Percentiles rank a stretch among this genome's conserved stretches.
These are phyloP conservation scores for Micrastur ruficollis DNA, from an alignment of 2,797 vertebrate genomes.

Conservation along the genomic window DNA sequence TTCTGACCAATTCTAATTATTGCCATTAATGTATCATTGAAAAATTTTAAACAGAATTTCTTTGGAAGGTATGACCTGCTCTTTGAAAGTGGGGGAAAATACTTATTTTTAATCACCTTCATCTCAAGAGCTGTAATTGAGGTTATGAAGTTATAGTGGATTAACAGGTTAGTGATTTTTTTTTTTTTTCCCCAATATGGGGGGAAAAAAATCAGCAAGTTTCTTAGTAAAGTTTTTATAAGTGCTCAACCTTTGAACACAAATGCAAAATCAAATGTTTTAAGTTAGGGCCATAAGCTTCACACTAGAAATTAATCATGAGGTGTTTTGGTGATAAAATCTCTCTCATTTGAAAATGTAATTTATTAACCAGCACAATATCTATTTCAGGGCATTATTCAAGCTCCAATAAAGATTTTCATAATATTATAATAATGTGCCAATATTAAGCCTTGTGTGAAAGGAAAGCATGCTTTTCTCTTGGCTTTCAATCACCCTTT, in stretches of 20 bases:
- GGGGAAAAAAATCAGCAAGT: neutral
- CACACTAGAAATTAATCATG: slow-evolving; percentile 70
- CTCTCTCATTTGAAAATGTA: slow-evolving; percentile 74
- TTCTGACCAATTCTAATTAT: slow-evolving; percentile 49
- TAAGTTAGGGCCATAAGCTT: slow-evolving; percentile 61
- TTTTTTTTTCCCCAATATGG: slow-evolving; percentile 8
- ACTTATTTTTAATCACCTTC: slow-evolving; percentile 66
- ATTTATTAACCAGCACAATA: slow-evolving; percentile 68
- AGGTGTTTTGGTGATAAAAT: slow-evolving; percentile 73
- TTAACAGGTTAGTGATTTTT: slow-evolving; percentile 61
- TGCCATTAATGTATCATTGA: neutral
- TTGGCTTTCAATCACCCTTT: neutral
- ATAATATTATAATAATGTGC: slow-evolving; percentile 26
- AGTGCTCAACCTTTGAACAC: slow-evolving; percentile 65
- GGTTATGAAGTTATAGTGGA: slow-evolving; percentile 64
- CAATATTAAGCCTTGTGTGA: neutral
- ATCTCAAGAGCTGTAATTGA: slow-evolving; percentile 72
- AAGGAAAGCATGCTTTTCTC: neutral
- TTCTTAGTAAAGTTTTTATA: slow-evolving; percentile 46
- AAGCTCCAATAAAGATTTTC: slow-evolving; percentile 60
- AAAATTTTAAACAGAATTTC: slow-evolving; percentile 21
- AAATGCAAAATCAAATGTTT: slow-evolving; percentile 56
- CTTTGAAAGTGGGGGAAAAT: slow-evolving; percentile 35
- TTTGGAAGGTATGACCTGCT: slow-evolving; percentile 46
- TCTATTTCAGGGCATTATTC: slow-evolving; percentile 73